Evolutionary conservation across 1,140 invertebrate genomes (phyloP).

Genomic region (Euglossa dilemma): DNA sequence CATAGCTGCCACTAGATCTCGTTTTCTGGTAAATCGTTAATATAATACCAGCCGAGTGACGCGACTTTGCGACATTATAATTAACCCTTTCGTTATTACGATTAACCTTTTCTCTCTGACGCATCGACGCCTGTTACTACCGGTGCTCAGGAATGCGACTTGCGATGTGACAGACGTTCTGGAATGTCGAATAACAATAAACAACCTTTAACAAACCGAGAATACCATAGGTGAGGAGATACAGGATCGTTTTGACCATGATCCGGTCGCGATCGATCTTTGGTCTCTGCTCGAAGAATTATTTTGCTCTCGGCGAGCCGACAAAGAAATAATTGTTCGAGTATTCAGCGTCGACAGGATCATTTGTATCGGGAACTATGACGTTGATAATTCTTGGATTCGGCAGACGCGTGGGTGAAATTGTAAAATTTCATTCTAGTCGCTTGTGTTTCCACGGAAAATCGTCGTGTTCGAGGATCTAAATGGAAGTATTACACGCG

Average conservation of each 20-base stretch:
- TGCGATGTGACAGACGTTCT: neutral
- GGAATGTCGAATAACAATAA: neutral
- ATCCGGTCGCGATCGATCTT: slow-evolving; percentile 11
- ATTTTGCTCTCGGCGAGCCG: neutral
- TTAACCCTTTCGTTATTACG: slow-evolving; percentile 34
- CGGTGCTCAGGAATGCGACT: slow-evolving; percentile 1
- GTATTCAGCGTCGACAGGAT: neutral
- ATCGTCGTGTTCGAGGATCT: too few species aligned
- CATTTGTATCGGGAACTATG: too few species aligned
- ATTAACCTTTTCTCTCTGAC: neutral
- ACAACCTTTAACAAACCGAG: neutral
- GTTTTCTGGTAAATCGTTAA: neutral
- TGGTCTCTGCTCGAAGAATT: neutral
- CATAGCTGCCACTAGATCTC: too few species aligned
- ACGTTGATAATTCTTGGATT: too few species aligned
- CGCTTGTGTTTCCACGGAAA: too few species aligned
- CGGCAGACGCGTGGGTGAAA: too few species aligned
- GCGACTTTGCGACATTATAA: slow-evolving; percentile 33
- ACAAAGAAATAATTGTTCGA: too few species aligned
- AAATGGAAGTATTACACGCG: too few species aligned
- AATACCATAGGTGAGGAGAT: neutral
- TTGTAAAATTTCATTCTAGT: too few species aligned
- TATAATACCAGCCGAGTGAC: slow-evolving; percentile 28
- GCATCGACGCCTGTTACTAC: neutral
- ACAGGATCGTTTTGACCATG: too few species aligned